phyloP scores from a whole-genome alignment of 2,113 vertebrate species.

The Vulpes ferrilata region DNA sequence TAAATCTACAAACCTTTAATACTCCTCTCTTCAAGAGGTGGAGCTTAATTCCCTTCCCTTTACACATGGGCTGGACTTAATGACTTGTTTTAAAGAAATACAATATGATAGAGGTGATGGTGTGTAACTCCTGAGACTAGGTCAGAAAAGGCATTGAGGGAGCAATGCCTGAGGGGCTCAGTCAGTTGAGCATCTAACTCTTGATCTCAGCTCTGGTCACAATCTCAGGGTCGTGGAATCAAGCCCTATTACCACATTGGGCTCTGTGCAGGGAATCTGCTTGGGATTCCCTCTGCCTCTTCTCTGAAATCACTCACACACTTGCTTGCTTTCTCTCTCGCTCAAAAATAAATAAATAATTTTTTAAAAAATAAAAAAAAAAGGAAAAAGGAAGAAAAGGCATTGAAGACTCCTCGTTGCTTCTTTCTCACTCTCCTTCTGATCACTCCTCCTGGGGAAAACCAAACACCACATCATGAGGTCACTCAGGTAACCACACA shows the following conservation, averaged over 20 bases:
- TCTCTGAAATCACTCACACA: not conserved
- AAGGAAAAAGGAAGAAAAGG: not conserved
- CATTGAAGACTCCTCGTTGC: not conserved
- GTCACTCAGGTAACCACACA: not conserved
- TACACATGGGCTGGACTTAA: not conserved
- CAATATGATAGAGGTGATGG: not conserved
- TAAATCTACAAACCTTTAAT: constrained; percentile 4
- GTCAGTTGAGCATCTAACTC: not conserved
- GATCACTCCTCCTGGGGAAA: not conserved
- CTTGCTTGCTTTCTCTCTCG: not conserved
- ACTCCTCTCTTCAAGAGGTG: not conserved
- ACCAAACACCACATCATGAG: not conserved
- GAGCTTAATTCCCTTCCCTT: not conserved
- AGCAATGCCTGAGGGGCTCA: not conserved
- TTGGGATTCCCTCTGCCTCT: not conserved
- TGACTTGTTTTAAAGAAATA: constrained; percentile 47
- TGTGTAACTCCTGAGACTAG: not conserved
- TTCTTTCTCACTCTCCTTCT: not conserved
- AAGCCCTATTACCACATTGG: not conserved
- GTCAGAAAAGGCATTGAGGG: not conserved
- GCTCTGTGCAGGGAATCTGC: not conserved
- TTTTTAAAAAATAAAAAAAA: not conserved
- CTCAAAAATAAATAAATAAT: not conserved
- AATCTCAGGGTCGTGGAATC: not conserved
- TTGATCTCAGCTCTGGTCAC: not conserved